Evolutionary conservation across 1,140 invertebrate species (phyloP), one percentile per base, ranked within the genome.

Genomic region (Zaprionus nigranus): DNA sequence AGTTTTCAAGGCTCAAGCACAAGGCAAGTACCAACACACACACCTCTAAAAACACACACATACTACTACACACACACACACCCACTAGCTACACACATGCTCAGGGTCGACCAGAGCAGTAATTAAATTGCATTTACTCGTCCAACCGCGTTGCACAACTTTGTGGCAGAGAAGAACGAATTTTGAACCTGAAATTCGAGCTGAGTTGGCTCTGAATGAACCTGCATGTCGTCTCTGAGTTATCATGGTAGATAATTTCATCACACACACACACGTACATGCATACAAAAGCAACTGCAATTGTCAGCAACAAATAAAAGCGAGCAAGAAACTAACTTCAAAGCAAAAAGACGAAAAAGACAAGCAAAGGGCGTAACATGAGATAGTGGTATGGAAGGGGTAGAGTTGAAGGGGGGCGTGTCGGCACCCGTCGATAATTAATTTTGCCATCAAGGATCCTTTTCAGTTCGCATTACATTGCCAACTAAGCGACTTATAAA

Each of bases 61-160:
- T 9, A 53, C 46, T 22, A n/a, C 26, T n/a, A 6, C 57, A n/a
- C 38, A 36, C 28, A 34, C 12, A 34, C 12, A 38, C 61, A 24
- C 12, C 15, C 30, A 59, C 5, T 34, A 11, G 9, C 17, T n/a
- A 40, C 34, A 43, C 30, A 60, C 38, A 43, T 22, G 40, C 7
- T 13, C 38, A n/a, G 58, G 54, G 13, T 40, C 78, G 65, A 57
- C 83, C 82, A 58, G 70, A 86, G 62, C 26, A 64, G 83, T 87
- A 87, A 87, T 87, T 87, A 88, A 87, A 87, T 87, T 87, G 73
- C 81, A 78, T 57, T 72, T 72, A 38, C 2, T n/a, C n/a, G 51
- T 26, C 17, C n/a, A 46, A 69, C 53, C 70, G 58, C 26, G 30
- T 17, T 28, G 26, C 38, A 56, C 30, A 63, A 58, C 40, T 46